Evolutionary conservation across 2,113 vertebrate genomes (phyloP).

Genomic region (Orycteropus afer): DNA sequence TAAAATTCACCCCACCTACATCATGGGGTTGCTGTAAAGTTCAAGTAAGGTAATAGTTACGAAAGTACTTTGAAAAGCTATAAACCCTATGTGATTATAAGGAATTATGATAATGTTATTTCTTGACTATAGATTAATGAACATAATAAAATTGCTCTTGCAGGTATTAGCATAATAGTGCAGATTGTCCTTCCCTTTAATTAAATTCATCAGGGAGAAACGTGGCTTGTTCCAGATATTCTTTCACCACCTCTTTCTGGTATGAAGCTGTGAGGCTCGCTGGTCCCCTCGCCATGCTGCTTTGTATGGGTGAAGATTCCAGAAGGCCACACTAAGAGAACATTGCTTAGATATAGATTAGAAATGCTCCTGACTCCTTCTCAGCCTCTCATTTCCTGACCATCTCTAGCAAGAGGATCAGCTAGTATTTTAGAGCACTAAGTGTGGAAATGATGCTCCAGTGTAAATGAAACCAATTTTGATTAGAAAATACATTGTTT

Average conservation of each 20-base stretch:
- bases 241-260: neutral
- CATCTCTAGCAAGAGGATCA: neutral
- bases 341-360: neutral
- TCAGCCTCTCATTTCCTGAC: neutral
- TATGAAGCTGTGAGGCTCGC: neutral
- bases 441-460: slow-evolving; percentile 2
- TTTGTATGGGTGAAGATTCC: neutral
- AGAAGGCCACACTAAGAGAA: neutral
- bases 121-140: slow-evolving; percentile 68
- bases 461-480: slow-evolving; percentile 41
- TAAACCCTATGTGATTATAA: neutral
- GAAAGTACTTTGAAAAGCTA: slow-evolving; percentile 55
- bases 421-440: slow-evolving; percentile 9
- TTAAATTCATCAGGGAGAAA: slow-evolving; percentile 53
- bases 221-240: neutral
- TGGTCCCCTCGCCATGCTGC: neutral
- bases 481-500: slow-evolving; percentile 30
- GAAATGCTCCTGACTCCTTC: neutral
- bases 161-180: slow-evolving; percentile 67
- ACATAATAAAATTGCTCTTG: slow-evolving; percentile 71
- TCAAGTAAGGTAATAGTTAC: slow-evolving; percentile 42
- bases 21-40: neutral
- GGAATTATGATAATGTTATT: slow-evolving; percentile 68
- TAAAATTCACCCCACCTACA: slow-evolving; percentile 5
- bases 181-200: slow-evolving; percentile 59